Evolutionary conservation across 1,140 invertebrate species (phyloP), one percentile per base, ranked within the genome.

Genomic region (Dendrolimus kikuchii): DNA sequence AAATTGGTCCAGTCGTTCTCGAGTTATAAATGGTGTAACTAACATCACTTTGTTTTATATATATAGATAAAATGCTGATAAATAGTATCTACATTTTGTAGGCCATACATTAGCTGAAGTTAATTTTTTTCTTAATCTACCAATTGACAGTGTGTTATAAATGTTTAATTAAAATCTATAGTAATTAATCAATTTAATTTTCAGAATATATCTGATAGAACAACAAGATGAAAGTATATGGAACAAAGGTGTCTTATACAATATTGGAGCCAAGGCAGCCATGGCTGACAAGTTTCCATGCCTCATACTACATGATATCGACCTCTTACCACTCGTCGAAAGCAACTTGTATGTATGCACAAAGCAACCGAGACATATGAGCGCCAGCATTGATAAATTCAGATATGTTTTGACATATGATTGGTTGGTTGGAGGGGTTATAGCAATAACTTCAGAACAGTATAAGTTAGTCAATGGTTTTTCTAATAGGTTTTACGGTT

Each of bases 251-350:
- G 7, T 73, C 74, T 89, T 99, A 4, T 95, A 99, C 71, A 99
- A 99, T 78, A 92, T 97, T 53, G 98, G 96, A 0, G 97, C 95
- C 49, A 86, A 90, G 8, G 92, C 95, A 64, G 95, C 95, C 0
- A 89, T 92, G 5, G 89, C 89, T 43, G 81, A 89, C 43, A 89
- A 91, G 51, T 96, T 93, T 85, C 91, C 95, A 5, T 99, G 98
- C 75, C 93, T 98, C 41, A 93, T 99, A 46, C 95, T 99, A 68
- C 97, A 99, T 76, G 98, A 99, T 73, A 95, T 99, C 41, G 98
- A 99, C 89, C 86, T 99, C n/a, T 90, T 99, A 57, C 98, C 98
- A 1, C 90, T 98, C 60, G 95, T 96, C 85, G 90, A 91, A 46
- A 90, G 92, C 7, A 98, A 99, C 87, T 90, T 98, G 47, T 99